Evolutionary conservation across 2,888 invertebrate genomes (phyloP).

Genomic region (Hipparchia semele): DNA sequence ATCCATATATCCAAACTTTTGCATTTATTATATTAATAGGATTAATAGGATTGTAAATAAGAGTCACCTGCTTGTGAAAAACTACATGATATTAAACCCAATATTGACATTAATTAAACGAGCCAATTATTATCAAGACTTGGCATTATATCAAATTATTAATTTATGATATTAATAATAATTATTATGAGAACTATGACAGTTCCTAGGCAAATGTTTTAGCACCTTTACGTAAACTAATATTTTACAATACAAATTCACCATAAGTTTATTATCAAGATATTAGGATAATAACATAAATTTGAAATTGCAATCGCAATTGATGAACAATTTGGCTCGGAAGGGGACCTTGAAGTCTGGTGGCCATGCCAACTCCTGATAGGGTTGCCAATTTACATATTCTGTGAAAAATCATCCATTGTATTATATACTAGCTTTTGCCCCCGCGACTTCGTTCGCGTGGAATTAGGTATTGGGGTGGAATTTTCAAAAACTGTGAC

Average conservation of each 20-base stretch:
- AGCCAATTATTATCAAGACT: background rate
- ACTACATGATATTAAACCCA: no score
- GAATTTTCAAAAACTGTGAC: no score
- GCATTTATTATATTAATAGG: no score
- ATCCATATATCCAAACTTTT: no score
- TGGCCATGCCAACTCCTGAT: slow-evolving; percentile 24
- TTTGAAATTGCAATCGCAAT: slow-evolving; percentile 24
- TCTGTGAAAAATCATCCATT: background rate
- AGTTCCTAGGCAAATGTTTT: background rate
- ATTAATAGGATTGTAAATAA: no score
- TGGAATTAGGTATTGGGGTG: no score
- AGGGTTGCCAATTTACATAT: slow-evolving; percentile 7
- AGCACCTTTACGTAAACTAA: slow-evolving; percentile 12
- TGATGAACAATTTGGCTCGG: slow-evolving; percentile 34
- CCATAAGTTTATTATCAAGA: slow-evolving; percentile 17
- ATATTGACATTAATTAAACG: background rate
- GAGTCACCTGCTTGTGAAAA: no score
- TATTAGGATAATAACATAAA: slow-evolving; percentile 26
- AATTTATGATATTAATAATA: background rate
- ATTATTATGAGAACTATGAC: background rate
- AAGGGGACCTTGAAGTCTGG: slow-evolving; percentile 24
- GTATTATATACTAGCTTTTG: no score
- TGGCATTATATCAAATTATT: slow-evolving; percentile 3
- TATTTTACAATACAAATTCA: slow-evolving; percentile 12
- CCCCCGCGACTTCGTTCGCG: no score